Percentiles rank a stretch among this genome's conserved stretches.
Conservation (phyloP, 2,888 invertebrate genomes). For the Trachelus iudaicus region DNA sequence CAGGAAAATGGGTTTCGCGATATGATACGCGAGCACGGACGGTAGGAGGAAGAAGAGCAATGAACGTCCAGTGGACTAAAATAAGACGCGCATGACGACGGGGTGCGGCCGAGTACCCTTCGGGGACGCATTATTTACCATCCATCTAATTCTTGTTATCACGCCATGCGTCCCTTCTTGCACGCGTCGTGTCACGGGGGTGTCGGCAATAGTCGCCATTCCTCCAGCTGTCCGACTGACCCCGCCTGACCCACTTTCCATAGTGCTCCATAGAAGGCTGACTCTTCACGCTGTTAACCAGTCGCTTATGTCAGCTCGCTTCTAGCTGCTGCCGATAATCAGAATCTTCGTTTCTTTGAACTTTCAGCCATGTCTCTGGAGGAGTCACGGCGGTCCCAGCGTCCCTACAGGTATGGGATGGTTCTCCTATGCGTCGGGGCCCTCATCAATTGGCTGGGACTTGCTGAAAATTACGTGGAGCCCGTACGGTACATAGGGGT, state of each 20-base stretch:
- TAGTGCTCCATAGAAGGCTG: no score
- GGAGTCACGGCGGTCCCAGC: constrained; percentile 75
- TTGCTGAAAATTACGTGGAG: constrained; percentile 79
- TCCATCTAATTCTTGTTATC: constrained; percentile 17
- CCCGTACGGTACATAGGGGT: constrained; percentile 80
- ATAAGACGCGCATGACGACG: background rate
- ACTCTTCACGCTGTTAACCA: no score
- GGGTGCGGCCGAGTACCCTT: background rate
- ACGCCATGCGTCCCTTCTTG: constrained; percentile 3
- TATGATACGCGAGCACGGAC: no score
- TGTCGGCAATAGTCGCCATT: no score
- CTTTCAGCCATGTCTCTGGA: constrained; percentile 75
- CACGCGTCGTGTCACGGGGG: no score
- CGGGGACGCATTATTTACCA: constrained; percentile 12
- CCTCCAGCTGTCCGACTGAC: no score
- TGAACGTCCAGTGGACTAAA: background rate
- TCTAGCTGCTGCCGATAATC: background rate
- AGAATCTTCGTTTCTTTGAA: constrained; percentile 8
- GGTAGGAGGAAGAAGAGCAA: no score
- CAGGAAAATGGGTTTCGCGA: no score
- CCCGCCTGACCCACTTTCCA: no score
- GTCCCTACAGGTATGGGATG: constrained; percentile 80
- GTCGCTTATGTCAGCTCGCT: no score
- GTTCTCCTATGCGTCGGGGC: constrained; percentile 78
- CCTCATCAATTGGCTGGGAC: constrained; percentile 79